Evolutionary conservation across 2,797 vertebrate genomes (phyloP).

Genomic region (Remorina albescens): DNA sequence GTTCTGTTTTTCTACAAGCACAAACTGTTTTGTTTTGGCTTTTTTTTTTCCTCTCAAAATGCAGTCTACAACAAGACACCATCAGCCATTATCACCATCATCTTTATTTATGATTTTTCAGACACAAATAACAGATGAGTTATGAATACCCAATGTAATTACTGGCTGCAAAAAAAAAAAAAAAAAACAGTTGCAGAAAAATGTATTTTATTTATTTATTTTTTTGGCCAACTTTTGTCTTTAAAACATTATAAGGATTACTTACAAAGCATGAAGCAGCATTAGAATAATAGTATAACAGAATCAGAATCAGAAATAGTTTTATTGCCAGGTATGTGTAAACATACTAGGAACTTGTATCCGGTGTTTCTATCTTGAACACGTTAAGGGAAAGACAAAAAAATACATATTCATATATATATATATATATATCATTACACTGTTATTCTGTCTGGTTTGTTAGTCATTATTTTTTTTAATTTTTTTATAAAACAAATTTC

Average conservation of each 20-base stretch:
- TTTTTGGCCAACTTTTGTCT: background rate
- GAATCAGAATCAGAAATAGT: no score
- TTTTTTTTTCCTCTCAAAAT: background rate
- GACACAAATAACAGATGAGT: background rate
- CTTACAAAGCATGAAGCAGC: background rate
- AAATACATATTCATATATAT: no score
- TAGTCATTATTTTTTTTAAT: background rate
- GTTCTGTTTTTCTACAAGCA: background rate
- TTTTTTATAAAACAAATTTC: constrained; percentile 24
- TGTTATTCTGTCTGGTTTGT: background rate
- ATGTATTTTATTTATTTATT: background rate
- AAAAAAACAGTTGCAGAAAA: background rate
- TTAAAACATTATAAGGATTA: background rate
- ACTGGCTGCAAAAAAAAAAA: background rate
- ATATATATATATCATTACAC: no score
- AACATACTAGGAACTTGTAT: no score
- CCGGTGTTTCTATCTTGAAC: no score
- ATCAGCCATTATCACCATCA: background rate
- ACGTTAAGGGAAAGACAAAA: no score
- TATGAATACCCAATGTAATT: background rate
- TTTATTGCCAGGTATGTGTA: no score
- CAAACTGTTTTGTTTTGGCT: background rate
- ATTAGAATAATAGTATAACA: background rate
- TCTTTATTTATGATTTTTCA: background rate
- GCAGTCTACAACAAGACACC: background rate